phyloP scores from a whole-genome alignment of 1,140 invertebrate species.

The Cherax destructor region DNA sequence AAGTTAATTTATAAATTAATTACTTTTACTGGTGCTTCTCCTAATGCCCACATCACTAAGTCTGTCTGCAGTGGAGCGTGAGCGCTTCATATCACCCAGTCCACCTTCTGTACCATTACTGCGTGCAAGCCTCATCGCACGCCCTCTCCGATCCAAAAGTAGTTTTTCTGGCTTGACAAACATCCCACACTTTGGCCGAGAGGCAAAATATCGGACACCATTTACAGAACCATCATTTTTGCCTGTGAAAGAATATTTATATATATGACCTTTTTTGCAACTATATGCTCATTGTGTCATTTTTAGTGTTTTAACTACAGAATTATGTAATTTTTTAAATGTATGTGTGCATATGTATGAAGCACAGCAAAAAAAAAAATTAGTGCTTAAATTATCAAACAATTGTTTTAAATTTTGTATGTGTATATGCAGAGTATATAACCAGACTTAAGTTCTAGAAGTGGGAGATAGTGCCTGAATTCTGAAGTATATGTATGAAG shows the following conservation, averaged over 20 bases:
- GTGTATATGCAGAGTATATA: no score
- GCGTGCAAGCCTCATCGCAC: slow-evolving; percentile 64
- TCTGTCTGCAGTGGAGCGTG: slow-evolving; percentile 69
- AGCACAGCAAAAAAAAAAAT: no score
- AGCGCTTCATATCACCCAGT: slow-evolving; percentile 68
- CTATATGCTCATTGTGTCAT: no score
- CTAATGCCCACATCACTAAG: slow-evolving; percentile 68
- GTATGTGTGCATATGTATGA: no score
- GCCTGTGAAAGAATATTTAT: slow-evolving; percentile 80
- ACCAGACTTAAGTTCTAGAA: no score
- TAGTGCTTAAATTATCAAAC: no score
- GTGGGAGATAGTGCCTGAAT: no score
- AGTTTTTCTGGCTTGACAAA: slow-evolving; percentile 93
- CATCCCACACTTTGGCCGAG: slow-evolving; percentile 91
- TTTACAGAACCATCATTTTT: slow-evolving; percentile 96
- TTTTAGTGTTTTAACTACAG: no score
- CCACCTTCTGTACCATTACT: slow-evolving; percentile 33
- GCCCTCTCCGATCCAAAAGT: slow-evolving; percentile 80
- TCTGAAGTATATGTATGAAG: no score
- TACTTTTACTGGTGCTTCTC: slow-evolving; percentile 69
- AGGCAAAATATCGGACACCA: slow-evolving; percentile 92
- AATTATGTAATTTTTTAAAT: no score
- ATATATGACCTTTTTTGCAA: no score
- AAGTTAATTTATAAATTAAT: not conserved
- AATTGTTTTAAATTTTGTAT: no score